These are phyloP conservation scores for Cottus gobio DNA, from an alignment of 2,113 vertebrate species.

Conservation along the genomic window DNA sequence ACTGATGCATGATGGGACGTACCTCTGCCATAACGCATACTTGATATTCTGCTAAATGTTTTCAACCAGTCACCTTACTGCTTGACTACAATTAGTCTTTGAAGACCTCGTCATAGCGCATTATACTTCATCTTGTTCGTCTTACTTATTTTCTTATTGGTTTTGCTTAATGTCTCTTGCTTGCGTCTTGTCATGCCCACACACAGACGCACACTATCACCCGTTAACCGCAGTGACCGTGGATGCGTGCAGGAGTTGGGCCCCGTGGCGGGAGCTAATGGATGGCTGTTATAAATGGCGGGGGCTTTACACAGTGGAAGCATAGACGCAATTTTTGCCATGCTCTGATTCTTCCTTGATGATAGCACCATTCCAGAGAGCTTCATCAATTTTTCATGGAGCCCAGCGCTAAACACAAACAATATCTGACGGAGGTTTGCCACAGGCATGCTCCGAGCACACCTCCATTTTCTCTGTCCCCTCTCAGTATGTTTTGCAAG, in stretches of 20 bases:
- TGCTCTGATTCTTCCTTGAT: constrained; percentile 73
- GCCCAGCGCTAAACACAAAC: constrained; percentile 77
- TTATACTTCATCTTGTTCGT: neutral
- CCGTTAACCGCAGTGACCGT: constrained; percentile 15
- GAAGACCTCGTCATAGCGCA: neutral
- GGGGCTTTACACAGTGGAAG: constrained; percentile 53
- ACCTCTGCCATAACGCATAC: neutral
- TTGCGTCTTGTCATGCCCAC: neutral
- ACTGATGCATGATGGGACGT: constrained; percentile 25
- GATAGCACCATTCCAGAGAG: constrained; percentile 62
- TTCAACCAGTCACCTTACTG: constrained; percentile 6
- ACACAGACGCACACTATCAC: constrained; percentile 7
- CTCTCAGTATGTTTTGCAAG: constrained; percentile 64
- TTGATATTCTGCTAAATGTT: constrained; percentile 36
- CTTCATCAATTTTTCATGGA: constrained; percentile 80
- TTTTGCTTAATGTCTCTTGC: neutral
- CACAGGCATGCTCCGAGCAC: constrained; percentile 73
- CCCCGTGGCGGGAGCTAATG: constrained; percentile 70
- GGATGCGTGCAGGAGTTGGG: constrained; percentile 44
- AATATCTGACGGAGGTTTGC: constrained; percentile 79
- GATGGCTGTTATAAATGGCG: constrained; percentile 65
- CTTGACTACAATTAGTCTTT: constrained; percentile 2
- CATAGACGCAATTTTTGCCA: constrained; percentile 59
- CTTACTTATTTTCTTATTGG: constrained; percentile 9
- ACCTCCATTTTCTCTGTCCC: constrained; percentile 56